These are phyloP conservation scores for Drosophila rubida DNA, from an alignment of 2,888 invertebrate genomes.

Conservation along the genomic window DNA sequence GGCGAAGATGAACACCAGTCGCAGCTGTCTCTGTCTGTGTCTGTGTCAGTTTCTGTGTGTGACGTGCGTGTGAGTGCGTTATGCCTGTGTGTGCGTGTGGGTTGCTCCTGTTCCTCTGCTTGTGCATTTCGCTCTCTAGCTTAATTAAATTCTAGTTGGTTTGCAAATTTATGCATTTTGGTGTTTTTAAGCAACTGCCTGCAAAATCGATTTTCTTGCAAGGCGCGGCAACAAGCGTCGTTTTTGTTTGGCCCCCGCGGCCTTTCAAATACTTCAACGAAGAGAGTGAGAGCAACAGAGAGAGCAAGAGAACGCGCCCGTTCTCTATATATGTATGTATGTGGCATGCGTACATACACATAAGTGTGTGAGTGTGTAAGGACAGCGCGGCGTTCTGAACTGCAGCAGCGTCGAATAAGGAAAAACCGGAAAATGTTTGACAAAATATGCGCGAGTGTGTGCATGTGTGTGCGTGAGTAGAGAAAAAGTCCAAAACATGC, in stretches of 20 bases:
- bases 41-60: slow-evolving; percentile 23
- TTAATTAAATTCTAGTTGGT: slow-evolving; percentile 53
- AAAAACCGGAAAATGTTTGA: slow-evolving; percentile 78
- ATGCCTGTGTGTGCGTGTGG: slow-evolving; percentile 25
- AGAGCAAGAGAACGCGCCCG: slow-evolving; percentile 28
- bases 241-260: slow-evolving; percentile 49
- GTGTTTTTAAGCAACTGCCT: slow-evolving; percentile 36
- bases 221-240: slow-evolving; percentile 76
- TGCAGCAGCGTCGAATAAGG: slow-evolving; percentile 76
- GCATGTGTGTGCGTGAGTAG: slow-evolving; percentile 31
- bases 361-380: slow-evolving; percentile 44
- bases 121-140: slow-evolving; percentile 32
- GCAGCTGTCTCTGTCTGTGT: slow-evolving; percentile 42
- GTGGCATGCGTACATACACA: slow-evolving; percentile 14
- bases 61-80: slow-evolving; percentile 12
- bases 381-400: slow-evolving; percentile 49
- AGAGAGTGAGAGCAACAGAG: slow-evolving; percentile 39
- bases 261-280: slow-evolving; percentile 27
- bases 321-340: slow-evolving; percentile 25
- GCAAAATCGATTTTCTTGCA: slow-evolving; percentile 80
- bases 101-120: slow-evolving; percentile 25
- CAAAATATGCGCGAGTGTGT: slow-evolving; percentile 50
- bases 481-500: slow-evolving; percentile 57
- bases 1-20: slow-evolving; percentile 21
- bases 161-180: slow-evolving; percentile 63